phyloP scores from a whole-genome alignment of 2,113 vertebrate species.

The Apeltes quadracus region DNA sequence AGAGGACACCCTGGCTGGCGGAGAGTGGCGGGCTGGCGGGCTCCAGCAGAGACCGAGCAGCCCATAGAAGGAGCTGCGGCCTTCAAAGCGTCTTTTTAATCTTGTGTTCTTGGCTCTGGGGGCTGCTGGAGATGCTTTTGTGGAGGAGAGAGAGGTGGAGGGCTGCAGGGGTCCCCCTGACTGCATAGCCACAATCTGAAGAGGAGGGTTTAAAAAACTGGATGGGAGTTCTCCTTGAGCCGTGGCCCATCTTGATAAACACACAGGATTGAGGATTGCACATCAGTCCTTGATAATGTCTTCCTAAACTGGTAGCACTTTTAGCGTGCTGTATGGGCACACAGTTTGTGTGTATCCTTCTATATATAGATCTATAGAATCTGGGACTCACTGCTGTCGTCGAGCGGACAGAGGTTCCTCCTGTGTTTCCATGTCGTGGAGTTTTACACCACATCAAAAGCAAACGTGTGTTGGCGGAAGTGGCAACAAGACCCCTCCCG shows the following conservation, averaged over 20 bases:
- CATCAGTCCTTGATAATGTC: slow-evolving; percentile 32
- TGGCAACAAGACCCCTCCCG: slow-evolving; percentile 42
- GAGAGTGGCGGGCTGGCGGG: slow-evolving; percentile 53
- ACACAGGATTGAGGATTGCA: slow-evolving; percentile 46
- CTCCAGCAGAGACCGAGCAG: slow-evolving; percentile 42
- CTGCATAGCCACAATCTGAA: slow-evolving; percentile 49
- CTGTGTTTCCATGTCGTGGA: neutral
- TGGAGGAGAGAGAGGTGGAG: neutral
- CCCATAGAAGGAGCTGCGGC: slow-evolving; percentile 67
- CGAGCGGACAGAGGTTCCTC: neutral
- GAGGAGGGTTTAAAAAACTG: slow-evolving; percentile 31
- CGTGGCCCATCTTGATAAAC: slow-evolving; percentile 71
- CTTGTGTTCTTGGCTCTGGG: slow-evolving; percentile 46
- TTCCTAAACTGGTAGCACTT: neutral
- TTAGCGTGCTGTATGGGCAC: neutral
- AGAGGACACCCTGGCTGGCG: slow-evolving; percentile 18
- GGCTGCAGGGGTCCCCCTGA: slow-evolving; percentile 33
- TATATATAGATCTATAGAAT: neutral
- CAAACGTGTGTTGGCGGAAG: slow-evolving; percentile 47
- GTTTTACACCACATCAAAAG: neutral
- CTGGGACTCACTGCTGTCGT: neutral
- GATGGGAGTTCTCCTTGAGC: slow-evolving; percentile 49
- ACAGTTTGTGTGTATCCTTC: neutral
- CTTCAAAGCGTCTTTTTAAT: slow-evolving; percentile 51
- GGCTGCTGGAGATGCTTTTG: slow-evolving; percentile 34